Evolutionary conservation across 2,113 vertebrate species (phyloP), one percentile per base, ranked within the genome.

Genomic region (Hemicordylus capensis): DNA sequence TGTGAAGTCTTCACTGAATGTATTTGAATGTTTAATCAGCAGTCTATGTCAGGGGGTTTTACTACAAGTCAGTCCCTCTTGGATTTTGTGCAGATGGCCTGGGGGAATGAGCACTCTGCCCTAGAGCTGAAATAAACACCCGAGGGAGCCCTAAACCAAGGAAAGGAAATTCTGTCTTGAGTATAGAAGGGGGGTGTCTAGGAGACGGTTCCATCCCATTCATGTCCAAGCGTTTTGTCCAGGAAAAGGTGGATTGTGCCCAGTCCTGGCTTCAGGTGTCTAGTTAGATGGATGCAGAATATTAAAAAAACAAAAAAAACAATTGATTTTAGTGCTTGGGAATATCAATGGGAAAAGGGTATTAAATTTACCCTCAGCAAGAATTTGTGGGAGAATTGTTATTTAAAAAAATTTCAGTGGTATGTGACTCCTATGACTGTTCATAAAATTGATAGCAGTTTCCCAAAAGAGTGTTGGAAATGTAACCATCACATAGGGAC

Each of bases 71-170:
- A 31, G 12, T 7, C 7, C 1, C 44, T 15, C 54, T 6, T 64
- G 72, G 28, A 2, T 42, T 85, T 51, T 79, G 20, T 84, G 26
- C 44, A 58, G 11, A 37, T 42, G 58, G 63, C 17, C 0, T 0
- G 54, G 5, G 6, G 7, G 24, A 31, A 70, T 11, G 0, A 0
- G 14, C 24, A 8, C 59, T 14, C 0, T 0, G 1, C 42, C 22
- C 87, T 39, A 48, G 34, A 79, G 42, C 7, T 56, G 76, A 3
- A 80, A 56, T 39, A 87, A 64, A 20, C 77, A 4, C 26, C 76
- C 1, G 79, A 79, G 26, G 7, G 42, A 51, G 78, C 39, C 44
- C 9, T 46, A 7, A 48, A 80, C 37, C n/a, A 26, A 51, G 14
- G 77, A 10, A 2, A 12, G 17, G 34, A 46, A 4, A 24, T 80